Conservation (phyloP, 2,797 vertebrate genomes). For the Onychomys torridus region DNA sequence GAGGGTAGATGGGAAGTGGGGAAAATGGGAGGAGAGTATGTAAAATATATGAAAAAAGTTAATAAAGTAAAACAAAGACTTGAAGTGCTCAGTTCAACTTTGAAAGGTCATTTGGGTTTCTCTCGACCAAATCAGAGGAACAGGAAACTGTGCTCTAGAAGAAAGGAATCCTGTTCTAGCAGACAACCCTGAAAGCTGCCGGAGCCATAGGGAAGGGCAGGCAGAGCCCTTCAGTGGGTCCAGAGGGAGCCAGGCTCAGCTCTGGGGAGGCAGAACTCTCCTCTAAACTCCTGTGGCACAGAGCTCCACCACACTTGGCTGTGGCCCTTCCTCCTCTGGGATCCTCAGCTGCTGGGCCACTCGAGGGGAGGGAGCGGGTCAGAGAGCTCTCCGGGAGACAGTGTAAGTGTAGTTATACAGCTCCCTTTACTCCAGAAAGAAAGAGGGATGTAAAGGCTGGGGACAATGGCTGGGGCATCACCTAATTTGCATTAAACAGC, state of each 20-base stretch:
- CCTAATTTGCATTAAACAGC: not conserved
- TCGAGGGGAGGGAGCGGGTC: not conserved
- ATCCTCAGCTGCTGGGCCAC: not conserved
- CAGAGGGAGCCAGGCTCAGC: not conserved
- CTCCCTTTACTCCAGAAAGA: not conserved
- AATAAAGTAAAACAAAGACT: not conserved
- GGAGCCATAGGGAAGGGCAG: not conserved
- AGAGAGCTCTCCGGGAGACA: not conserved
- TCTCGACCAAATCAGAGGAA: not conserved
- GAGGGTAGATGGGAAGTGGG: no score
- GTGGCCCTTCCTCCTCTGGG: not conserved
- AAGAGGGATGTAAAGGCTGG: not conserved
- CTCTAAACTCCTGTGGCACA: not conserved
- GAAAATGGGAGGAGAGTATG: no score
- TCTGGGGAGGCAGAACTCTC: not conserved
- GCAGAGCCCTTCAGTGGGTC: not conserved
- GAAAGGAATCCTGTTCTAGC: not conserved
- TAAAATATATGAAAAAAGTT: no score
- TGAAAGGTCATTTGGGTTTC: not conserved
- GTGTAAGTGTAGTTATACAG: not conserved
- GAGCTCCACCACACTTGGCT: not conserved
- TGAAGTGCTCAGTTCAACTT: not conserved
- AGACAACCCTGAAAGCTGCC: no score
- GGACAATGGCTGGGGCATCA: not conserved
- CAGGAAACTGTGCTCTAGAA: not conserved